A percentile compares a stretch with the other conserved stretches of the same genome.
Evolutionary conservation across 2,888 invertebrate species (phyloP).

Genomic region (Parascotia fuliginaria): DNA sequence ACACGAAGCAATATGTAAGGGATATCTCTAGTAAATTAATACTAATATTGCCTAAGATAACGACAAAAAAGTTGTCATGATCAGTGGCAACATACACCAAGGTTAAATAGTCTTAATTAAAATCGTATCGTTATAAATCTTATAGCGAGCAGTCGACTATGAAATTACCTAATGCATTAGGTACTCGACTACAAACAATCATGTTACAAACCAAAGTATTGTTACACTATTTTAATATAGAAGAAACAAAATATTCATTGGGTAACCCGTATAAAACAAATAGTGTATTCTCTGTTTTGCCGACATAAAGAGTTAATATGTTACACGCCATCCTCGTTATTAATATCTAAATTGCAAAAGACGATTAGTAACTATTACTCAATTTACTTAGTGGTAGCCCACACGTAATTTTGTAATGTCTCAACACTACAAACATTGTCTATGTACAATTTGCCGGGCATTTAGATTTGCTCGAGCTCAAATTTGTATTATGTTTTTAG

Average conservation of each 20-base stretch:
- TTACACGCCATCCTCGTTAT: neutral
- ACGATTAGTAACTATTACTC: neutral
- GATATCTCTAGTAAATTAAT: neutral
- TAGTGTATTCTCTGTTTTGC: neutral
- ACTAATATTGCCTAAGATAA: too few species aligned
- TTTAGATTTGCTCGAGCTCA: neutral
- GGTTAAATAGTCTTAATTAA: neutral
- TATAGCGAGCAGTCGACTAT: neutral
- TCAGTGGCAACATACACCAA: neutral
- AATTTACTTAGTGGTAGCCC: neutral
- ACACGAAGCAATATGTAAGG: neutral
- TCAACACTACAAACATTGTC: too few species aligned
- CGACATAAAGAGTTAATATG: neutral
- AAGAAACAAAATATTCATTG: slow-evolving; percentile 13
- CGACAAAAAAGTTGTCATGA: too few species aligned
- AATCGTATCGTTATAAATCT: neutral
- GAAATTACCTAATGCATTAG: neutral
- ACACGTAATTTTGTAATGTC: neutral
- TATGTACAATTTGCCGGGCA: too few species aligned
- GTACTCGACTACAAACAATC: neutral
- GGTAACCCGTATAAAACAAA: neutral
- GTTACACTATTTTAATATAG: slow-evolving; percentile 27
- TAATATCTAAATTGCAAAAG: neutral
- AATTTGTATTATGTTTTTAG: slow-evolving; percentile 28
- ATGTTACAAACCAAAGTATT: neutral